A percentile compares a stretch with the other conserved stretches of the same genome.
phyloP scores from a whole-genome alignment of 2,113 vertebrate species.

The Eleginops maclovinus region DNA sequence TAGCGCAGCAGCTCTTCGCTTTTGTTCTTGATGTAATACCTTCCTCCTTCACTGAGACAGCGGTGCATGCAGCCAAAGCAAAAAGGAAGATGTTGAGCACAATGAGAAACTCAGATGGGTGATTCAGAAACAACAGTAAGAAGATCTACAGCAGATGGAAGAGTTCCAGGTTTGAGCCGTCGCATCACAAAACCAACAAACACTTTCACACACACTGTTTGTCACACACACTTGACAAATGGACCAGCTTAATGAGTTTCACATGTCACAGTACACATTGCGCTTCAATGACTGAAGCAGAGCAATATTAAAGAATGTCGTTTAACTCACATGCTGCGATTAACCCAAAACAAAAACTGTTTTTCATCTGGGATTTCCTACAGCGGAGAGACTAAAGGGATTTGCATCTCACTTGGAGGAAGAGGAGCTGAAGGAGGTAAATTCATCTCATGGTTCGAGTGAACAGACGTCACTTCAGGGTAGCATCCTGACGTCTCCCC shows the following conservation, averaged over 20 bases:
- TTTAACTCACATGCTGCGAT: slow-evolving; percentile 17
- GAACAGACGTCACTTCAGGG: slow-evolving; percentile 46
- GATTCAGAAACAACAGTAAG: slow-evolving; percentile 34
- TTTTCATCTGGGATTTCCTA: slow-evolving; percentile 41
- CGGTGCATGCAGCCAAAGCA: slow-evolving; percentile 27
- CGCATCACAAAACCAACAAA: background rate
- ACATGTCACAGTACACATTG: slow-evolving; percentile 23
- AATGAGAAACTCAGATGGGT: slow-evolving; percentile 50
- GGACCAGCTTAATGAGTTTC: slow-evolving; percentile 15
- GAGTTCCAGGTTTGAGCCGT: slow-evolving; percentile 28
- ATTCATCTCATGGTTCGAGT: slow-evolving; percentile 35
- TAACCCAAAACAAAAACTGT: slow-evolving; percentile 29
- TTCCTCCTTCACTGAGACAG: slow-evolving; percentile 58
- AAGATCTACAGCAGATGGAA: slow-evolving; percentile 26
- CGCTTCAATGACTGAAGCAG: background rate
- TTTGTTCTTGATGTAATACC: slow-evolving; percentile 65
- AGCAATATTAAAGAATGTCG: slow-evolving; percentile 23
- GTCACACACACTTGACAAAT: slow-evolving; percentile 44
- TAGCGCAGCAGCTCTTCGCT: slow-evolving; percentile 48
- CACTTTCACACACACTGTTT: slow-evolving; percentile 2
- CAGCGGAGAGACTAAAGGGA: slow-evolving; percentile 21
- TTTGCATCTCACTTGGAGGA: slow-evolving; percentile 23
- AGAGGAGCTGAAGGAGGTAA: slow-evolving; percentile 35
- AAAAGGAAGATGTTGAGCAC: slow-evolving; percentile 39
- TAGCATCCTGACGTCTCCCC: slow-evolving; percentile 20